A percentile compares a stretch with the other conserved stretches of the same genome.
phyloP scores from a whole-genome alignment of 2,888 invertebrate species.

The Agrotis clavis region DNA sequence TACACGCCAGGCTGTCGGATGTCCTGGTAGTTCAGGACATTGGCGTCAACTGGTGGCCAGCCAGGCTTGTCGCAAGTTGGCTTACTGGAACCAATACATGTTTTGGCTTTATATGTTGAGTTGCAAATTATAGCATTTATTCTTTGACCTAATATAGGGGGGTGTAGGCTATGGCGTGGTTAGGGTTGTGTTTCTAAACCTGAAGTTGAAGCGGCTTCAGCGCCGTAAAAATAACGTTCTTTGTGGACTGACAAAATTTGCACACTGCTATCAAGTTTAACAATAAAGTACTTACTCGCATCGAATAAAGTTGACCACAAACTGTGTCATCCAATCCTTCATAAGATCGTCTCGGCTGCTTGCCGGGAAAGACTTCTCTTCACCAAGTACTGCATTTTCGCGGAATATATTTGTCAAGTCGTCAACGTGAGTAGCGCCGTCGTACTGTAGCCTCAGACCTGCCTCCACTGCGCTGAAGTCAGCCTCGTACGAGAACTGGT shows the following conservation, averaged over 20 bases:
- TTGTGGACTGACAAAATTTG: too few relatives aligned
- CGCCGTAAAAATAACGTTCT: background rate
- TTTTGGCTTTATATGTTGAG: background rate
- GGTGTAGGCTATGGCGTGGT: too few relatives aligned
- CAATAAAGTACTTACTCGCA: slow-evolving; percentile 45
- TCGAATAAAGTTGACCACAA: slow-evolving; percentile 58
- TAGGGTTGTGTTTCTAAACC: background rate
- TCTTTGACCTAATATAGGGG: too few relatives aligned
- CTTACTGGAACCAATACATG: slow-evolving; percentile 37
- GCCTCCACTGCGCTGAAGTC: slow-evolving; percentile 80
- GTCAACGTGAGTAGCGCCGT: slow-evolving; percentile 83
- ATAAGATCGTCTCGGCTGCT: slow-evolving; percentile 58
- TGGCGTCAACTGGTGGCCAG: slow-evolving; percentile 27
- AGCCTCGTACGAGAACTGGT: slow-evolving; percentile 85
- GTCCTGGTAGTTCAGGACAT: slow-evolving; percentile 50
- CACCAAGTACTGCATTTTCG: slow-evolving; percentile 61
- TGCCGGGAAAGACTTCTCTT: slow-evolving; percentile 41
- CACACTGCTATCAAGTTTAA: background rate
- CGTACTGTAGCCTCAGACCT: slow-evolving; percentile 66
- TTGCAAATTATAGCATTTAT: too few relatives aligned
- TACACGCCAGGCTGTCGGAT: slow-evolving; percentile 27
- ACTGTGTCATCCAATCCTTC: slow-evolving; percentile 60
- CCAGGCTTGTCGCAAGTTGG: slow-evolving; percentile 34
- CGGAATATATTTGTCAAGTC: slow-evolving; percentile 85
- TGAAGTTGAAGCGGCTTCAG: background rate